Conservation (phyloP, 2,888 invertebrate genomes). For the Chaetogeoica ovagalla region DNA sequence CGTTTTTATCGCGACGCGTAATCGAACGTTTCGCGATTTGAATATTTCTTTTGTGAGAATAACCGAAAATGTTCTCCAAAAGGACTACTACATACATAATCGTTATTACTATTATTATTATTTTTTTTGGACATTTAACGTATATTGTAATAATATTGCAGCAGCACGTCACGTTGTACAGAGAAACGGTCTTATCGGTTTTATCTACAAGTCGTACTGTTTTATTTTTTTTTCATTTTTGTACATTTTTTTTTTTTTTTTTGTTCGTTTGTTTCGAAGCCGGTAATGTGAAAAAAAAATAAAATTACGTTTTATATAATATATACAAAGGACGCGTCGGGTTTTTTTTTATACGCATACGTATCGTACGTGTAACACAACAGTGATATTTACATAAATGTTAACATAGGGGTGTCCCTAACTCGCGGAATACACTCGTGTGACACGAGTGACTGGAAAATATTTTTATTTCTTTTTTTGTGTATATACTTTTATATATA, state of each 20-base stretch:
- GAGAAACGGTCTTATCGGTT: constrained; percentile 20
- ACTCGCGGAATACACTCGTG: neutral
- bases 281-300: neutral
- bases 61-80: neutral
- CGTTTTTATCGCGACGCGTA: too few relatives aligned
- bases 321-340: neutral
- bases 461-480: neutral
- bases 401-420: neutral
- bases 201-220: constrained; percentile 21
- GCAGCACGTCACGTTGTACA: neutral
- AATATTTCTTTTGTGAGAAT: neutral
- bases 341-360: neutral
- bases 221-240: too few relatives aligned
- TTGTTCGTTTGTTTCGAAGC: neutral
- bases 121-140: neutral
- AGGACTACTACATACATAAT: neutral
- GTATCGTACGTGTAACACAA: constrained; percentile 13
- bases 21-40: neutral
- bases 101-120: neutral
- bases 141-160: too few relatives aligned
- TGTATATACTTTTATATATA: too few relatives aligned
- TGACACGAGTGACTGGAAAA: neutral
- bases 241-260: too few relatives aligned
- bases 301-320: constrained; percentile 17
- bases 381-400: constrained; percentile 26